phyloP scores from a whole-genome alignment of 2,797 vertebrate genomes.

The Macropodus opercularis region DNA sequence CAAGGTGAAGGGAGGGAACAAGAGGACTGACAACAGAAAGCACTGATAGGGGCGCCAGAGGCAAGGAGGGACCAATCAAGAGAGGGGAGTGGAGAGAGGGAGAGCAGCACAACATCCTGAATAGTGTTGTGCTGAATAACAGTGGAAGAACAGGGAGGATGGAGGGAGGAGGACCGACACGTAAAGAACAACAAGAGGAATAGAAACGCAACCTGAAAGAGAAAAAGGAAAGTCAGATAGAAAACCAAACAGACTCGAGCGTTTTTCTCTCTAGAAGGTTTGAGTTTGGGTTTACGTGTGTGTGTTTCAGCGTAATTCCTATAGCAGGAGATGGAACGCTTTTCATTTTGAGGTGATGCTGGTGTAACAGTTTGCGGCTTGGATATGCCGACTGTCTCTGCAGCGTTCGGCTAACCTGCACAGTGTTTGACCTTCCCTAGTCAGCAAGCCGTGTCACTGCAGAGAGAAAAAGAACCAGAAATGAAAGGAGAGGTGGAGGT shows the following conservation, averaged over 20 bases:
- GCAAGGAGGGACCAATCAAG: slow-evolving; percentile 55
- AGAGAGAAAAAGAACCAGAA: slow-evolving; percentile 52
- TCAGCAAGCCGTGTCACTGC: slow-evolving; percentile 73
- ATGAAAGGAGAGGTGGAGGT: slow-evolving; percentile 40
- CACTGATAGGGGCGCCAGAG: slow-evolving; percentile 69
- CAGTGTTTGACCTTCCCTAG: slow-evolving; percentile 78
- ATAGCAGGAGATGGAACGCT: slow-evolving; percentile 46
- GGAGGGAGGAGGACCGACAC: slow-evolving; percentile 35
- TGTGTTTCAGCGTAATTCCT: slow-evolving; percentile 7
- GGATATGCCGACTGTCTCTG: slow-evolving; percentile 48
- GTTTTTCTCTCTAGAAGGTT: slow-evolving; percentile 21
- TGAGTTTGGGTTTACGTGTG: slow-evolving; percentile 23
- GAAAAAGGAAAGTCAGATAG: slow-evolving; percentile 17
- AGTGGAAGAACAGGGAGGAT: slow-evolving; percentile 40
- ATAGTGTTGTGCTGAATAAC: slow-evolving; percentile 48
- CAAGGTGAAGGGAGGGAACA: slow-evolving; percentile 73
- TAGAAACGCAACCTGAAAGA: slow-evolving; percentile 22
- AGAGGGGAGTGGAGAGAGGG: slow-evolving; percentile 54
- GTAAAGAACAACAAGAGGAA: slow-evolving; percentile 19
- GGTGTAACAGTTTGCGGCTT: slow-evolving; percentile 38
- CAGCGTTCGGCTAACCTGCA: slow-evolving; percentile 65
- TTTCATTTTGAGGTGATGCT: slow-evolving; percentile 54
- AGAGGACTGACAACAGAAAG: slow-evolving; percentile 57
- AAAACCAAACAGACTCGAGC: slow-evolving; percentile 15
- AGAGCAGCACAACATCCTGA: slow-evolving; percentile 49